Base-by-base conservation (phyloP, 2,888 invertebrate genomes). In the Phymatocera aterrima region DNA sequence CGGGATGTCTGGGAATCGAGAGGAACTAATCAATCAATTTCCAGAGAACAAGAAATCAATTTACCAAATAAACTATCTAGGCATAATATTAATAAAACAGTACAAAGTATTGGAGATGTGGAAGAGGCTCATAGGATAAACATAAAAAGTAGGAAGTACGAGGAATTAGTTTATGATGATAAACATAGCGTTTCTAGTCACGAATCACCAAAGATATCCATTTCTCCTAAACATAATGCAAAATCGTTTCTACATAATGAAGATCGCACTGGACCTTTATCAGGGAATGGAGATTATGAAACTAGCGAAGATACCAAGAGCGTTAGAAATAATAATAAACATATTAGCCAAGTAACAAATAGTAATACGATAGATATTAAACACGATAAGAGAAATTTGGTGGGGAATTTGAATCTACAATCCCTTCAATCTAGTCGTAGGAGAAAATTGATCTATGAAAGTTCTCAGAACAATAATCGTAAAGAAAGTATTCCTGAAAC, bases 151-250 rank as follows among this genome's bases (percentile, higher is more conserved):
- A 70, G 37, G 6, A 51, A 70, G 21, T 8, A 70, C 3, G 40
- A 57, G 0, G 57, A 60, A 43, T 21, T 77, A 34, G 34, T 64
- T 34, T 77, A 48, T 8, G 78, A 81, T 61, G 72, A 80, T 54
- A 46, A 79, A 0, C 81, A 79, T 1, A 84, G 61, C 51, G 72
- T 79, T 48, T 83, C 83, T 54, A 83, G 51, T 70, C 80, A 75
- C 34, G 79, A 78, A 77, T 68, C 57, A 24, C 60, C 24, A 37
- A 81, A 77, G 79, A 78, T 65, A 10, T 18, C 18, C 18, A 18
- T 21, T 8, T 34, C 51, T 51, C 72, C 72, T 15, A 72, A 31
- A 72, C 31, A 12, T 18, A 72, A 34, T 48, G 5, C 34, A 10
- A 72, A 72, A 34, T 4, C 18, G 18, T 48, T 24, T 15, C 18